Conservation (phyloP, 2,113 vertebrate genomes). For the Phylloscopus whistleri region DNA sequence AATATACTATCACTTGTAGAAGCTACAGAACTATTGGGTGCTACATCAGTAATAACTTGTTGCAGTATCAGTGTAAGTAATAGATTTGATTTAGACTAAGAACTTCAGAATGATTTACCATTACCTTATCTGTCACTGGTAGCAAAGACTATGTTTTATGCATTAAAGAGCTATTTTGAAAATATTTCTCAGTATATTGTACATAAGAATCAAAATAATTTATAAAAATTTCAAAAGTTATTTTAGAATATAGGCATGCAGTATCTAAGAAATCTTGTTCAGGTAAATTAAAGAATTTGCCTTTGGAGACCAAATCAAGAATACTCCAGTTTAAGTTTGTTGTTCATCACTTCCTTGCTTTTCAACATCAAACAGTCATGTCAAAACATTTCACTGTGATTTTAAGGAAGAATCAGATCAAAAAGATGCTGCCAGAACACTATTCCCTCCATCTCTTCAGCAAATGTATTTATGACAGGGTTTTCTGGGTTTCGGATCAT, state of each 20-base stretch:
- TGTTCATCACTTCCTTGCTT: neutral
- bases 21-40: neutral
- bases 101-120: neutral
- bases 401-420: conserved; percentile 32
- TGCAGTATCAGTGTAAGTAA: neutral
- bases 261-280: neutral
- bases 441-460: neutral
- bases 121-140: neutral
- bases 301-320: conserved; percentile 15
- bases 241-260: neutral
- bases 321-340: conserved; percentile 12
- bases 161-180: neutral
- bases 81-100: neutral
- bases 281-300: conserved; percentile 12
- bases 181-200: neutral
- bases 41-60: neutral
- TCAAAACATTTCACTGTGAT: conserved; percentile 39
- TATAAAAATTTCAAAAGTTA: neutral
- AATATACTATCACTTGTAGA: neutral
- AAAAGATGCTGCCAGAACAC: neutral
- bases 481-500: neutral
- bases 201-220: conserved; percentile 12
- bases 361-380: conserved; percentile 1
- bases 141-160: neutral
- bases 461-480: neutral